Percentiles rank a stretch among this genome's conserved stretches.
These are phyloP conservation scores for Axis porcinus DNA, from an alignment of 2,113 vertebrate genomes.

Conservation along the genomic window DNA sequence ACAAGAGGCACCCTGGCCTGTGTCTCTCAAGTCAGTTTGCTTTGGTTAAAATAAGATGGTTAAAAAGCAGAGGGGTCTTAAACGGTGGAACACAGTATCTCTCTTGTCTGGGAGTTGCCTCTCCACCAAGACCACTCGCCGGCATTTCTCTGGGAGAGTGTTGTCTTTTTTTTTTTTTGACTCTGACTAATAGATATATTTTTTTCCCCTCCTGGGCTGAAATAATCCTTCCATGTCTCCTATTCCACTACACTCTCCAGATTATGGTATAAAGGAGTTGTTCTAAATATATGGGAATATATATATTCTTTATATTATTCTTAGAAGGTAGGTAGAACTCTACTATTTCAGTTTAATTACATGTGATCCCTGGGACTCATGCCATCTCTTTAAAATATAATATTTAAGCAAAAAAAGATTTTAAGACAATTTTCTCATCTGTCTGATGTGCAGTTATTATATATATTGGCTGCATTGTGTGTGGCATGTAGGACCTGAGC, in stretches of 20 bases:
- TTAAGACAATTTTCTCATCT: background rate
- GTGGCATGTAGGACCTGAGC: background rate
- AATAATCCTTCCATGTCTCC: background rate
- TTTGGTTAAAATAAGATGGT: background rate
- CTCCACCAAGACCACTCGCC: background rate
- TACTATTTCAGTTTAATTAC: background rate
- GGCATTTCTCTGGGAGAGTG: background rate
- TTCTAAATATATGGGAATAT: background rate
- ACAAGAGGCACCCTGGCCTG: background rate
- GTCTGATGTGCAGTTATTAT: background rate
- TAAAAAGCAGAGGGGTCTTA: background rate
- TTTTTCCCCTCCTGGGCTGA: background rate
- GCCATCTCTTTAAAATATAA: background rate
- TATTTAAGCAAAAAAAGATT: background rate
- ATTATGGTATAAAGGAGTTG: background rate
- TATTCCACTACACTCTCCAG: background rate
- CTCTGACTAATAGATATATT: background rate
- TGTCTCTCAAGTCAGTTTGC: background rate
- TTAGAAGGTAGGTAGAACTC: background rate
- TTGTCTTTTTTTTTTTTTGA: background rate
- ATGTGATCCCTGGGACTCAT: background rate
- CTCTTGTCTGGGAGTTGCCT: background rate
- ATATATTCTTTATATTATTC: background rate
- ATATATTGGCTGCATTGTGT: background rate
- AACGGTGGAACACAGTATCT: background rate